Conservation (phyloP, 1,140 invertebrate genomes). For the Hycleus cichorii region DNA sequence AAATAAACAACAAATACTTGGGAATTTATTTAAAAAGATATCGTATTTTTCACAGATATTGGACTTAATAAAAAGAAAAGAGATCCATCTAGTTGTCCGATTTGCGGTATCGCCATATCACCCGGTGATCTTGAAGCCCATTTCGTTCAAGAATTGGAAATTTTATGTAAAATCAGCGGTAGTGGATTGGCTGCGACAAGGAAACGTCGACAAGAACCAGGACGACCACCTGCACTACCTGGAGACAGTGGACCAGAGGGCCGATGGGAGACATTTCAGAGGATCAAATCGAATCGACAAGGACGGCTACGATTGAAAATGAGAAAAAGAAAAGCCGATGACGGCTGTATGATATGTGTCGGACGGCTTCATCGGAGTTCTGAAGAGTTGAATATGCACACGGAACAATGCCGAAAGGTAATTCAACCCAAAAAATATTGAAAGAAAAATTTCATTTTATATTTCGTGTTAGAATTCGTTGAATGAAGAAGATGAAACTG, state of each 20-base stretch:
- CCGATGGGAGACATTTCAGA: constrained; percentile 77
- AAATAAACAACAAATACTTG: background rate
- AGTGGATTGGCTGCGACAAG: constrained; percentile 40
- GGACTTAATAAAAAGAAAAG: constrained; percentile 36
- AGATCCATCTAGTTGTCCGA: constrained; percentile 59
- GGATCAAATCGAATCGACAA: constrained; percentile 74
- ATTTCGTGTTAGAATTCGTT: constrained; percentile 16
- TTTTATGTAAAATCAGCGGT: constrained; percentile 57
- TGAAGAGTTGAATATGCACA: constrained; percentile 66
- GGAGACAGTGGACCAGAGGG: constrained; percentile 55
- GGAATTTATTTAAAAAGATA: background rate
- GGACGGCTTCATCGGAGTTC: constrained; percentile 51
- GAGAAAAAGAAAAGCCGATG: constrained; percentile 61
- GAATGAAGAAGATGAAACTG: constrained; percentile 47
- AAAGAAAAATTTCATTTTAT: background rate
- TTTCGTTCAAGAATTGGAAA: constrained; percentile 70
- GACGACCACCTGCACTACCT: constrained; percentile 43
- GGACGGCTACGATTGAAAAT: constrained; percentile 50
- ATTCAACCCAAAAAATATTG: background rate
- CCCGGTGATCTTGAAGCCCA: constrained; percentile 70
- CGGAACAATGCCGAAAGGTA: constrained; percentile 57
- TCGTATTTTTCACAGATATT: constrained; percentile 24
- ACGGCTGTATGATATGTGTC: constrained; percentile 74
- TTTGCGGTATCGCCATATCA: constrained; percentile 69
- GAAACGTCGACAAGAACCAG: constrained; percentile 43